Percentiles rank a stretch among this genome's conserved stretches.
Conservation (phyloP, 2,113 vertebrate species). For the Hemiprocne comata region DNA sequence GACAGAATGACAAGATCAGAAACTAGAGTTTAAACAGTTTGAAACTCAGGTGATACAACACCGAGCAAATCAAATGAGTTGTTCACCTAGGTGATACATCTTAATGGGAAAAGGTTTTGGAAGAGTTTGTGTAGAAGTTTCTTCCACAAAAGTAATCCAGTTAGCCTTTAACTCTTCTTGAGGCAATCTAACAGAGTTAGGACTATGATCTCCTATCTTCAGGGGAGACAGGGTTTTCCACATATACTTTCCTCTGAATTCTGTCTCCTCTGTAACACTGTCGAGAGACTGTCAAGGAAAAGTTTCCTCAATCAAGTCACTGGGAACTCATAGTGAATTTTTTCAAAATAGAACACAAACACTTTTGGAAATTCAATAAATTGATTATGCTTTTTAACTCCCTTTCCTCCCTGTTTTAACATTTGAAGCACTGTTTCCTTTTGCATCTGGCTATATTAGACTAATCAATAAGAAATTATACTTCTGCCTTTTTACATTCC, state of each 20-base stretch:
- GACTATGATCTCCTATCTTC: background rate
- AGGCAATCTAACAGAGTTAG: background rate
- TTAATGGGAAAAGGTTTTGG: background rate
- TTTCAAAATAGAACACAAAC: background rate
- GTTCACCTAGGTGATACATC: background rate
- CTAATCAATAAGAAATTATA: constrained; percentile 77
- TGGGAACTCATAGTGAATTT: background rate
- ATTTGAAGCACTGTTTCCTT: constrained; percentile 63
- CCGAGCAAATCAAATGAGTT: background rate
- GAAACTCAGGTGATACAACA: background rate
- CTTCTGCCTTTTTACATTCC: constrained; percentile 55
- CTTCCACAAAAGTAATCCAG: background rate
- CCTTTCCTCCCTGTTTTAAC: constrained; percentile 55
- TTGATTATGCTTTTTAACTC: constrained; percentile 53
- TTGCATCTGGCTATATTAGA: constrained; percentile 34
- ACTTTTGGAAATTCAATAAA: constrained; percentile 25
- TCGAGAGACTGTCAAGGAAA: background rate
- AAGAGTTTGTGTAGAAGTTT: background rate
- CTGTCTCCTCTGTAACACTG: background rate
- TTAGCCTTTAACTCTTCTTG: background rate
- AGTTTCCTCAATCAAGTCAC: constrained; percentile 18
- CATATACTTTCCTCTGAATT: background rate
- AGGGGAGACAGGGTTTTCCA: background rate
- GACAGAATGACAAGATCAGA: background rate
- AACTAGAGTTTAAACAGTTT: background rate